Evolutionary conservation across 2,888 invertebrate species (phyloP).

Genomic region (Halictus quadricinctus): DNA sequence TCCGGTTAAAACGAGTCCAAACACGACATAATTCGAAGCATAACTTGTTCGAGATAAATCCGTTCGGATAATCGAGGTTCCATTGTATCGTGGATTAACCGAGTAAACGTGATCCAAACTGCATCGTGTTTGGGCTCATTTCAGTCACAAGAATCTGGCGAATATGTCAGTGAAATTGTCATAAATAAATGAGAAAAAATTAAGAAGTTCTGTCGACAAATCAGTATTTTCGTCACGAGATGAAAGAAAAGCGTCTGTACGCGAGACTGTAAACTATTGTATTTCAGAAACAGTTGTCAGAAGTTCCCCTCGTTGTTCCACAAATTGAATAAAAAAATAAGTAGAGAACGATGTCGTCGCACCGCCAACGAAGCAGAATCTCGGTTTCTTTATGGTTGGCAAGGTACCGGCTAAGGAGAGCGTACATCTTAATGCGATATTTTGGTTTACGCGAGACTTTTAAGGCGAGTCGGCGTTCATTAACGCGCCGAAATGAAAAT

Average conservation of each 20-base stretch:
- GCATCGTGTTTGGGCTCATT: not conserved
- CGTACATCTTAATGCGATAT: constrained; percentile 21
- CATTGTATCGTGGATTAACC: not conserved
- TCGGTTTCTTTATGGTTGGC: not conserved
- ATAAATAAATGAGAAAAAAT: not conserved
- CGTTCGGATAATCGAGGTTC: not conserved
- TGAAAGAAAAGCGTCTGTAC: too few species aligned
- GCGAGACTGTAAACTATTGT: not conserved
- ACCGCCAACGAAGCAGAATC: not conserved
- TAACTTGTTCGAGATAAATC: not conserved
- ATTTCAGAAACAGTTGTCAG: too few species aligned
- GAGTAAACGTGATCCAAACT: not conserved
- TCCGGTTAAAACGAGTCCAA: not conserved
- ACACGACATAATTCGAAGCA: not conserved
- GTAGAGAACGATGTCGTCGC: constrained; percentile 3
- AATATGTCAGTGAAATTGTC: not conserved
- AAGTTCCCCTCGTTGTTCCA: not conserved
- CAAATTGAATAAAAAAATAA: not conserved
- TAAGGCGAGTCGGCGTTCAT: constrained; percentile 22
- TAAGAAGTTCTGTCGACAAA: not conserved
- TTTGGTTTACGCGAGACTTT: constrained; percentile 3
- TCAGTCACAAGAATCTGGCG: not conserved
- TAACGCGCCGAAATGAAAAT: constrained; percentile 55
- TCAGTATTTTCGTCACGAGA: too few species aligned
- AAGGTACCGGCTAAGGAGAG: not conserved